phyloP scores from a whole-genome alignment of 2,888 invertebrate species.

The Ametastegia equiseti region DNA sequence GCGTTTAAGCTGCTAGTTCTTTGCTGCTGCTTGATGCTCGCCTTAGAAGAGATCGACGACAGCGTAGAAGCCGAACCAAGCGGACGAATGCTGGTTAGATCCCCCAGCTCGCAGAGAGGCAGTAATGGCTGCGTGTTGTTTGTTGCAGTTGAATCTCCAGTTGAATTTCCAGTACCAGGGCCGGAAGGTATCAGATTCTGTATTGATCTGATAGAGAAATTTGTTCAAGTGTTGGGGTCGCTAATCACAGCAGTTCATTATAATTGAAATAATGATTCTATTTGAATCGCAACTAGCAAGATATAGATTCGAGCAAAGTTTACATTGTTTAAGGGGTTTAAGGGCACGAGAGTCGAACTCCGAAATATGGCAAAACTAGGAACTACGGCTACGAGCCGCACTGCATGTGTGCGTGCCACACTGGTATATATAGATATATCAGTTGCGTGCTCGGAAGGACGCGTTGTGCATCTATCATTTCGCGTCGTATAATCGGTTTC shows the following conservation, averaged over 20 bases:
- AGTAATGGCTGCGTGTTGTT: constrained; percentile 60
- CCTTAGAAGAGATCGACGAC: constrained; percentile 65
- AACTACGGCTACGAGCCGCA: no score
- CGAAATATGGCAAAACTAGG: no score
- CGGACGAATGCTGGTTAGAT: constrained; percentile 61
- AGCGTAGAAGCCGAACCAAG: constrained; percentile 64
- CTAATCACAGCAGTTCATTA: not conserved
- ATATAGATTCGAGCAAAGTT: not conserved
- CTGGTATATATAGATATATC: no score
- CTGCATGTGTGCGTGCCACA: no score
- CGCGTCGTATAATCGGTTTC: no score
- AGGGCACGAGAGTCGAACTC: no score
- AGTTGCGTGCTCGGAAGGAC: no score
- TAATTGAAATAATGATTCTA: not conserved
- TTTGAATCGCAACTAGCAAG: not conserved
- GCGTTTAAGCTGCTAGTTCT: constrained; percentile 52
- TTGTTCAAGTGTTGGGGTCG: not conserved
- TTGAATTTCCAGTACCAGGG: not conserved
- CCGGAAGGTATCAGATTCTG: constrained; percentile 57
- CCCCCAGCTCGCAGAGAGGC: constrained; percentile 63
- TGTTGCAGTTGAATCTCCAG: constrained; percentile 35
- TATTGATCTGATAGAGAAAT: constrained; percentile 54
- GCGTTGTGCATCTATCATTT: no score
- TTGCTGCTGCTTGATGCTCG: constrained; percentile 62
- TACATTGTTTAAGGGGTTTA: no score